A percentile compares a stretch with the other conserved stretches of the same genome.
Evolutionary conservation across 2,797 vertebrate species (phyloP).

Genomic region (Typhlichthys subterraneus): DNA sequence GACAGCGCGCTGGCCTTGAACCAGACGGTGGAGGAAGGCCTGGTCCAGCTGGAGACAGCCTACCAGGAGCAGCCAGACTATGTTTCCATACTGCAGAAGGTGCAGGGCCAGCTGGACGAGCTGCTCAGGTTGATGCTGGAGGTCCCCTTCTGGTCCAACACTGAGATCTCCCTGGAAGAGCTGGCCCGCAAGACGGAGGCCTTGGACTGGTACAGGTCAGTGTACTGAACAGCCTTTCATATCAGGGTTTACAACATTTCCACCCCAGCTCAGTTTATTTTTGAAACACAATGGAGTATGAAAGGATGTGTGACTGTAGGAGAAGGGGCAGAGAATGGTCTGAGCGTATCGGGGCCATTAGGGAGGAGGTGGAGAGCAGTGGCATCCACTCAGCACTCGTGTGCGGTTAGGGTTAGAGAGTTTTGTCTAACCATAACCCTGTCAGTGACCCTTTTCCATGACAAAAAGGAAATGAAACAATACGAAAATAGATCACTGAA

Average conservation of each 20-base stretch:
- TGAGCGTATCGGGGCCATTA: no score
- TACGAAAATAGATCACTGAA: no score
- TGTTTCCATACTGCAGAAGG: slow-evolving; percentile 85
- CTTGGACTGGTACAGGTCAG: slow-evolving; percentile 94
- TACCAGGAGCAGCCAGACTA: slow-evolving; percentile 85
- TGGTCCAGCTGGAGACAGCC: slow-evolving; percentile 82
- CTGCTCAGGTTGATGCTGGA: slow-evolving; percentile 84
- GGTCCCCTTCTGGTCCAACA: slow-evolving; percentile 91
- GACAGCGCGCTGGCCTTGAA: slow-evolving; percentile 86
- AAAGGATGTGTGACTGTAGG: background rate
- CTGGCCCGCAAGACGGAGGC: slow-evolving; percentile 86
- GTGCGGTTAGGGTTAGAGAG: no score
- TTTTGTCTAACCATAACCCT: no score
- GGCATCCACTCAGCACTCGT: no score
- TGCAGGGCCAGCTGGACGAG: slow-evolving; percentile 86
- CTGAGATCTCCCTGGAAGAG: slow-evolving; percentile 84
- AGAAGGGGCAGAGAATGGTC: no score
- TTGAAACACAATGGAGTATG: background rate
- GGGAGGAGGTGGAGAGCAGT: no score
- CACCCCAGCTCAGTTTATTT: background rate
- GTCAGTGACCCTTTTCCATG: no score
- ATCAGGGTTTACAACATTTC: no score
- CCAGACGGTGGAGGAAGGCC: slow-evolving; percentile 86
- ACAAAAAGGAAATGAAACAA: no score
- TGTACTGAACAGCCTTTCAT: background rate